phyloP scores from a whole-genome alignment of 2,797 vertebrate genomes.

The Nyctibius grandis region DNA sequence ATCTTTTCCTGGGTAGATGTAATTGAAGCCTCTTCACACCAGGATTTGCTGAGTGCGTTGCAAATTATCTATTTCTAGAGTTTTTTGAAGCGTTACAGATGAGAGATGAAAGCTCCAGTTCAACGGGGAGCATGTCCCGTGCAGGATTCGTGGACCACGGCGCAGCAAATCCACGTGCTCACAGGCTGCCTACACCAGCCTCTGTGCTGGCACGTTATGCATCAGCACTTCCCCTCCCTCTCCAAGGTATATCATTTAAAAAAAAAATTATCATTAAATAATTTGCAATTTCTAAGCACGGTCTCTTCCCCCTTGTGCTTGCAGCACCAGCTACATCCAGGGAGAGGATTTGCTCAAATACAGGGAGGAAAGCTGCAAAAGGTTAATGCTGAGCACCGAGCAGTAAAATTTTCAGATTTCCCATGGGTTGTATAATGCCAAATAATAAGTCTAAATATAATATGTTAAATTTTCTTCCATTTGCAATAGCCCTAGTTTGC shows the following conservation, averaged over 20 bases:
- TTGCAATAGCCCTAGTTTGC: not conserved
- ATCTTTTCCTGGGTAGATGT: not conserved
- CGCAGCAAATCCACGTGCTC: too few relatives aligned
- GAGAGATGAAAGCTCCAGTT: not conserved
- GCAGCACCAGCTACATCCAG: not conserved
- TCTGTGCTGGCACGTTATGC: not conserved
- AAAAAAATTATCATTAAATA: too few relatives aligned
- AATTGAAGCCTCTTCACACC: not conserved
- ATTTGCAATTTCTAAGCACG: not conserved
- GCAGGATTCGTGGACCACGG: too few relatives aligned
- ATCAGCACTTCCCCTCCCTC: not conserved
- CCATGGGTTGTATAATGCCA: not conserved
- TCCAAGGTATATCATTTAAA: fast-evolving
- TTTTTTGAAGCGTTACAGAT: fast-evolving
- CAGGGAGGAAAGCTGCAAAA: fast-evolving
- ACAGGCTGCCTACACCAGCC: not conserved
- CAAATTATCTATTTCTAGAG: fast-evolving
- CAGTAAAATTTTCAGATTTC: not conserved
- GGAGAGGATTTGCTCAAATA: not conserved
- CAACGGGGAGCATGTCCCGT: fast-evolving
- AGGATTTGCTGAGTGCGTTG: fast-evolving
- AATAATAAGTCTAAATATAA: not conserved
- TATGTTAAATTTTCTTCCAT: not conserved
- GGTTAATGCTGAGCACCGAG: not conserved
- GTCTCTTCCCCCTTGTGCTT: not conserved